Evolutionary conservation across 2,113 vertebrate genomes (phyloP), one percentile per base, ranked within the genome.

Genomic region (Halichoerus grypus): DNA sequence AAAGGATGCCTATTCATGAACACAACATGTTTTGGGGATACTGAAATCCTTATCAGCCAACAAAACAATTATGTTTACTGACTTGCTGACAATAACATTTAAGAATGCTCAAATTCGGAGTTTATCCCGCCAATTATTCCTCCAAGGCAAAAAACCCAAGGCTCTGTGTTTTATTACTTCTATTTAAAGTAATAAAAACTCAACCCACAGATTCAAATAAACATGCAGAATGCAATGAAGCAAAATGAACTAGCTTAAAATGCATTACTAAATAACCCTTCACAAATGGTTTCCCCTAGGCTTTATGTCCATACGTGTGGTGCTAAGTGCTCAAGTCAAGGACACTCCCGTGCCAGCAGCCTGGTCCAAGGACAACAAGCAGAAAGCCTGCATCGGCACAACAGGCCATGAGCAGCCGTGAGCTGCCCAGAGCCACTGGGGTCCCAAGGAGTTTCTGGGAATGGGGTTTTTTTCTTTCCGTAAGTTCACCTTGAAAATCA

Each of bases 141-240:
- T 80, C 77, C 85, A 88, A 92, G 92, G 67, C 96, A 95, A 92
- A 96, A 79, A n/a, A 16, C 49, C 26, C 88, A 53, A 92, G 65
- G 59, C 81, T 97, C 71, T 84, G 39, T 65, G 63, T 88, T 94
- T 96, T 91, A 97, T 88, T 92, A 59, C 84, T 88, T 95, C 94
- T 95, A 92, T 71, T 97, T 95, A 88, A 88, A 94, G 97, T 74
- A 97, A 93, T 86, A 97, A 91, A 96, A 96, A 88, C n/a, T 85
- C 96, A 92, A 46, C 72, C 42, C 90, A 79, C n/a, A 71, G 84
- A 90, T 94, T 91, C 80, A 90, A 97, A 92, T 84, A 96, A 97
- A 97, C 39, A 76, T 5, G n/a, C 51, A 88, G 85, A 96, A 95
- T 42, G 51, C 90, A 97, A 90, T 57, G 79, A 94, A 97, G 65